Evolutionary conservation across 2,888 invertebrate species (phyloP), one percentile per base, ranked within the genome.

Genomic region (Lysandra bellargus): DNA sequence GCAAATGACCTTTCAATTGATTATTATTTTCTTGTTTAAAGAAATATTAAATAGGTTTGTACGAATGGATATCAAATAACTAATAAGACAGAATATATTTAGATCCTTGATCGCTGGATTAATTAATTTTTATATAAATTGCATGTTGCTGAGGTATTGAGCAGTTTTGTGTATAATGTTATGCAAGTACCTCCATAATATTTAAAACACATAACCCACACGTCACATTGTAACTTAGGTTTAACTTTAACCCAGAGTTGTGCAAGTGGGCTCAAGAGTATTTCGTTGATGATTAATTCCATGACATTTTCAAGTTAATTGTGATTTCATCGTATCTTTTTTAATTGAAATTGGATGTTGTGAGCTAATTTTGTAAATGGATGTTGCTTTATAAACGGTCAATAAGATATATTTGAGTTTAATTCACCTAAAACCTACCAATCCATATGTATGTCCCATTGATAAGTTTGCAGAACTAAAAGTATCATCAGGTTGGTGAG

Each of bases 301-400:
- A 64, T 73, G 74, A 74, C 44, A 74, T 74, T 74, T 9, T 74
- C 9, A 23, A 37, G 3, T 74, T n/a, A n/a, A 4, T 44, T 74
- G n/a, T 74, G 23, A 23, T 74, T 74, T 74, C n/a, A 44, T 74
- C 44, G 3, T 44, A 74, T n/a, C 9, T 74, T 74, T 74, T 49
- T n/a, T 23, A 37, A n/a, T n/a, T 74, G 40, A n/a, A 74, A 74
- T 44, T 74, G 74, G 40, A 44, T 74, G 23, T 40, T 44, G 74
- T 74, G 74, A 69, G 69, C 14, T 44, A 44, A 23, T 74, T 40
- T 74, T 44, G 78, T 80, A 72, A 77, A 75, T 82, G 79, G 78
- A 81, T 81, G 80, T 80, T 82, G 82, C 82, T 82, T 82, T 77
- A 80, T 79, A 44, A 78, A 72, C 33, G 74, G 44, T 74, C 69